Evolutionary conservation across 2,888 invertebrate species (phyloP), one percentile per base, ranked within the genome.

Genomic region (Mythimna albipuncta): DNA sequence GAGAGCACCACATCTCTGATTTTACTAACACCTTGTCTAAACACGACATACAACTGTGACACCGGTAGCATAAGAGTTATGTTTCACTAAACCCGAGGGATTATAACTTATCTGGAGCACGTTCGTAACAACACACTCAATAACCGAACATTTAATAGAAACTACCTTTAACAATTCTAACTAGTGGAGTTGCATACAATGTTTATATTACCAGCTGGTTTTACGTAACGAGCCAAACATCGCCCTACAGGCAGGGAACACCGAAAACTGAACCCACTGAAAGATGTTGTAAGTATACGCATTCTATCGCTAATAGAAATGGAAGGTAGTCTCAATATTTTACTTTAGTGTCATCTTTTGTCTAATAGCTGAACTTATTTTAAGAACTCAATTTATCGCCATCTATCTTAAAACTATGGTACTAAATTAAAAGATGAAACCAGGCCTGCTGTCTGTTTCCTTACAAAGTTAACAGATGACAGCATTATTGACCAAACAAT

Each of bases 211-310:
- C 90, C 90, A 92, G 92, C 89, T 90, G 91, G 91, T 91, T 94
- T 90, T 94, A 94, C 92, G 94, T 94, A 95, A 94, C 92, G 90
- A 87, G 87, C 90, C 89, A 93, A 94, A 94, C 94, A 93, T 94
- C 93, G 91, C 94, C 94, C 93, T 94, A 91, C 93, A 85, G 86
- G 89, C 93, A 93, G 87, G 88, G 92, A 91, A 93, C 94, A 91
- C 92, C 91, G 93, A 91, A 93, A 92, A 95, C 95, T 94, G 93
- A 94, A 93, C 91, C 85, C 89, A 88, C 93, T 94, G 93, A 94
- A 94, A 92, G 91, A 91, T 91, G 86, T 88, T 83, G 77, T 85
- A 88, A 66, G 77, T 82, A 87, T 66, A 63, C 73, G 71, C 75
- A 77, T 79, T 58, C 70, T 70, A 73, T 61, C 55, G 75, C 64